Conservation (phyloP, 2,113 vertebrate genomes). For the Heptranchias perlo region DNA sequence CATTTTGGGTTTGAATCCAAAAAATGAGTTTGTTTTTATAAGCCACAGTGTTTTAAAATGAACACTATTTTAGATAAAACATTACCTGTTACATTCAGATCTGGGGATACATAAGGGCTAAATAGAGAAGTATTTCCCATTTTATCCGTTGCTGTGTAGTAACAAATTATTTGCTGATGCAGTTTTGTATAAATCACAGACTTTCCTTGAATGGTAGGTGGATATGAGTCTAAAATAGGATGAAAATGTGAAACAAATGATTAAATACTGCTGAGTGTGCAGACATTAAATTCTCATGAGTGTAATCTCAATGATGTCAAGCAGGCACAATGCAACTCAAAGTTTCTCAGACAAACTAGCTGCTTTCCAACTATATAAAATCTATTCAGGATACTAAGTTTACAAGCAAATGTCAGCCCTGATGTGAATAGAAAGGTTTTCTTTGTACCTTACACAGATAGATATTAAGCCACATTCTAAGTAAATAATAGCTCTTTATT, state of each 20-base stretch:
- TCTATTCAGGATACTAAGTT: not conserved
- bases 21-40: not conserved
- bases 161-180: not conserved
- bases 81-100: slow-evolving; percentile 29
- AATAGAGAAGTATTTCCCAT: not conserved
- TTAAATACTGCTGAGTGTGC: not conserved
- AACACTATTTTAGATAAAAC: not conserved
- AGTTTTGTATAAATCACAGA: not conserved
- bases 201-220: not conserved
- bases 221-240: not conserved
- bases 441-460: not conserved
- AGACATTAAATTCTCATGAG: not conserved
- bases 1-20: not conserved
- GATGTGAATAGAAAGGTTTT: not conserved
- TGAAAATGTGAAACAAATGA: not conserved
- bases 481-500: not conserved
- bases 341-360: not conserved
- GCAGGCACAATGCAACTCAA: not conserved
- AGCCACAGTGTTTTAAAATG: not conserved
- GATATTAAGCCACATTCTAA: not conserved
- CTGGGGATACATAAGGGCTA: not conserved
- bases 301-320: not conserved
- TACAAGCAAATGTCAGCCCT: not conserved
- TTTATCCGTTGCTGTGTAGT: not conserved
- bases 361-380: not conserved